These are phyloP conservation scores for cattle (Bos taurus) DNA, from an alignment of 2,113 vertebrate genomes.

Conservation along the genomic window ARS-UCD2.0 NC_037333.1:73845001-73845500, in stretches of 20 bases:
- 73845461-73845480: slow-evolving; percentile 6
- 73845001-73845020: neutral
- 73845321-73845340: neutral
- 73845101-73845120: neutral
- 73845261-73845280: neutral
- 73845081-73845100: neutral
- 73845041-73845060: neutral
- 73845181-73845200: neutral
- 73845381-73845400: neutral
- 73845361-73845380: neutral
- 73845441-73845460: neutral
- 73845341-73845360: neutral
- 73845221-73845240: neutral
- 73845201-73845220: neutral
- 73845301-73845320: neutral
- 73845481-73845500: neutral
- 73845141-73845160: neutral
- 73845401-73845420: neutral
- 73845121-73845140: neutral
- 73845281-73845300: neutral
- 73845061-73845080: neutral
- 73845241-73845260: neutral
- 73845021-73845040: neutral
- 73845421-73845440: neutral
- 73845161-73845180: neutral